Evolutionary conservation across 2,888 invertebrate genomes (phyloP), one percentile per base, ranked within the genome.

Genomic region (Zonitis immaculata): DNA sequence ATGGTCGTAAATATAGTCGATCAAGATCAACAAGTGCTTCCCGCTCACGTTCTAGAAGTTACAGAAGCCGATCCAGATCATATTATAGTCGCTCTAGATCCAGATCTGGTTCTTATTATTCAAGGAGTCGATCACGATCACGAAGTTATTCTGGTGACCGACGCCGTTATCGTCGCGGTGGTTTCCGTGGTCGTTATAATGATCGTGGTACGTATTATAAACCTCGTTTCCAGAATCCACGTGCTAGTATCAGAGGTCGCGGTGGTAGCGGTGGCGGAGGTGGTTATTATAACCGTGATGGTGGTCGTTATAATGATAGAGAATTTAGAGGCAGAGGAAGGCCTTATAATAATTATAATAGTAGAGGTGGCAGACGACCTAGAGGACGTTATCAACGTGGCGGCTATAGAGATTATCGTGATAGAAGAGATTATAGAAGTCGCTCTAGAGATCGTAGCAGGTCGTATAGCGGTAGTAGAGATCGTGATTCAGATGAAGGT

Each of bases 161-260:
- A 20, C 50, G 65, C 8, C 67, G 73, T 26, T 71, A 73, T 48
- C 67, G 75, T 27, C 79, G 81, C 47, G 81, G 81, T 48, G 80
- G 81, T 28, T 73, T 72, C 56, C 59, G 74, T 16, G 72, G 67
- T 20, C 64, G 73, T 18, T 86, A 81, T 66, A 80, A 81, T 72
- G 87, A 87, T 70, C 82, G 88, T 50, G 88, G 88, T 58, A 88
- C 88, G 1, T 89, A 89, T 75, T 89, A 89, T 77, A 86, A 88
- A 64, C 89, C 89, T 1, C 81, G 89, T 58, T 88, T 88, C 80
- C 87, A 87, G 71, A 80, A 79, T 63, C 80, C 79, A 25, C 80
- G 84, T 47, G 69, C 68, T 2, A 80, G 81, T 1, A 77, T 79
- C 49, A 73, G 82, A n/a, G 80, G 81, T 25, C 68, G 59, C 68